Evolutionary conservation across 1,140 invertebrate species (phyloP).

Genomic region (Acromyrmex echinatior): DNA sequence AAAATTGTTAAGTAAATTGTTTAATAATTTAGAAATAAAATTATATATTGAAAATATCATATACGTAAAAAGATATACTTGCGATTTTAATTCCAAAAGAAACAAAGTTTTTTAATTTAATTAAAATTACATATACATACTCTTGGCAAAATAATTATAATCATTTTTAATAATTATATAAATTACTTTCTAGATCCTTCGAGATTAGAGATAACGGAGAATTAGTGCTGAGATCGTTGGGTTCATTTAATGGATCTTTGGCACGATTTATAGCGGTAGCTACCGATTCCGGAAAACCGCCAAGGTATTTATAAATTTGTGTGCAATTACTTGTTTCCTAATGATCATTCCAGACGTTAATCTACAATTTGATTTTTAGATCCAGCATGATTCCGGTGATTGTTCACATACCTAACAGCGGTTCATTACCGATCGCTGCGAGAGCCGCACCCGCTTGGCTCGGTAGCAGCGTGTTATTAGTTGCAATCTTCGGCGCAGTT

Average conservation of each 20-base stretch:
- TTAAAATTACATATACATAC: background rate
- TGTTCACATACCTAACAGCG: conserved; percentile 89
- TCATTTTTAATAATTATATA: conserved; percentile 27
- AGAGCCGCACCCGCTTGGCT: conserved; percentile 85
- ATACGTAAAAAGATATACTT: background rate
- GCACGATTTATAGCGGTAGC: conserved; percentile 91
- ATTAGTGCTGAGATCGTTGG: conserved; percentile 86
- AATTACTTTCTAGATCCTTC: conserved; percentile 83
- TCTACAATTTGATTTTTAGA: conserved; percentile 72
- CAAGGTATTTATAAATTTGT: conserved; percentile 86
- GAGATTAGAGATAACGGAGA: conserved; percentile 87
- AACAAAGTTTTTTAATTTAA: no score
- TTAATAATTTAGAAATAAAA: background rate
- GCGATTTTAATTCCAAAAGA: background rate
- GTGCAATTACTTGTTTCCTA: background rate
- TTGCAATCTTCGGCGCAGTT: conserved; percentile 91
- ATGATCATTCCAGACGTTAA: background rate
- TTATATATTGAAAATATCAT: conserved; percentile 1
- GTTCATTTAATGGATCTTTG: conserved; percentile 89
- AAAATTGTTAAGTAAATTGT: conserved; percentile 30
- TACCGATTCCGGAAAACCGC: conserved; percentile 92
- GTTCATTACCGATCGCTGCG: conserved; percentile 84
- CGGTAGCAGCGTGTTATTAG: conserved; percentile 88
- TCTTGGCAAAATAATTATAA: conserved; percentile 35
- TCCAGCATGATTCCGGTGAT: conserved; percentile 91